Conservation (phyloP, 2,888 invertebrate species). For the Isoperla grammatica region DNA sequence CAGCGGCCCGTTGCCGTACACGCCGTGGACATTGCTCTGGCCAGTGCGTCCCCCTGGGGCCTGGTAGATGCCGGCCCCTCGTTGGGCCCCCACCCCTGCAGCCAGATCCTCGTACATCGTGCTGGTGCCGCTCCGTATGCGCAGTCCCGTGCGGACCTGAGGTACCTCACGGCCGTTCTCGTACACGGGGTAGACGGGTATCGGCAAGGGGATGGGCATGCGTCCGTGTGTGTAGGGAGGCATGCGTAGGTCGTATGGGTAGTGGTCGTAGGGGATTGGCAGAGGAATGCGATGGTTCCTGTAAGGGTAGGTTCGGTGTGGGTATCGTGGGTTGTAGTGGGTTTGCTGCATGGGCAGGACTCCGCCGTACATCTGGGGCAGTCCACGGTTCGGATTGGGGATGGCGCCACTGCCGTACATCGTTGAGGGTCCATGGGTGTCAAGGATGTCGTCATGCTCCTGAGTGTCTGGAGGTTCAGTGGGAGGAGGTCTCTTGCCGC, state of each 20-base stretch:
- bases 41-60: slow-evolving; percentile 35
- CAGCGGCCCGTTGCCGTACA: slow-evolving; percentile 25
- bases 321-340: slow-evolving; percentile 2
- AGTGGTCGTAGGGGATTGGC: slow-evolving; percentile 4
- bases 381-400: slow-evolving; percentile 13
- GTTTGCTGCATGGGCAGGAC: slow-evolving; percentile 17
- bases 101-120: slow-evolving; percentile 10
- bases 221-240: slow-evolving; percentile 16
- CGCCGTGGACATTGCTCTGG: slow-evolving; percentile 34
- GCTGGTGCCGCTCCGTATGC: not conserved
- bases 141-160: slow-evolving; percentile 15
- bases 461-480: no score
- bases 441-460: not conserved
- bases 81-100: slow-evolving; percentile 4
- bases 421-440: not conserved
- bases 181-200: slow-evolving; percentile 3
- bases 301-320: not conserved
- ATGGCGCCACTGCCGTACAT: slow-evolving; percentile 23
- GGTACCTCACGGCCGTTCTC: slow-evolving; percentile 13
- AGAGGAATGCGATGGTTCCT: slow-evolving; percentile 7
- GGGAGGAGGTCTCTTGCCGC: no score
- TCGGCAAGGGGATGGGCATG: not conserved
- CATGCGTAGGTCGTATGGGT: slow-evolving; percentile 1
- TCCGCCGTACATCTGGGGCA: slow-evolving; percentile 21
- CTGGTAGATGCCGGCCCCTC: slow-evolving; percentile 29